Conservation (phyloP, 2,888 invertebrate genomes). For the Lasioglossum zephyrum region DNA sequence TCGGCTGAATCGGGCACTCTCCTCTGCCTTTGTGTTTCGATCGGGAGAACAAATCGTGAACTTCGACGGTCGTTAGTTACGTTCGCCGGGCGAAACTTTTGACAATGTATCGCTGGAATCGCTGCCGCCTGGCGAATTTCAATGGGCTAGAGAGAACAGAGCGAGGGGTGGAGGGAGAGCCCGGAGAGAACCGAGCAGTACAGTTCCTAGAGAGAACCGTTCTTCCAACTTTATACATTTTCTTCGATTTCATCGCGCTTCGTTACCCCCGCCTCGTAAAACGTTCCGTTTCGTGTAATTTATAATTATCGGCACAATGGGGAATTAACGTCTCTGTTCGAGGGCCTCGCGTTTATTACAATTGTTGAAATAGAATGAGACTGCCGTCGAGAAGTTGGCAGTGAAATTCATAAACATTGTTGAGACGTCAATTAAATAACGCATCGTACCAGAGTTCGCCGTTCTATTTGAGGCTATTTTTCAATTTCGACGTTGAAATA, state of each 20-base stretch:
- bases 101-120: conserved; percentile 55
- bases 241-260: conserved; percentile 40
- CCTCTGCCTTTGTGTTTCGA: conserved; percentile 51
- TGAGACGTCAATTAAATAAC: background rate
- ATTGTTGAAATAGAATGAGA: background rate
- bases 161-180: background rate
- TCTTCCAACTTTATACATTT: conserved; percentile 50
- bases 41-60: conserved; percentile 61
- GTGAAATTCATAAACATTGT: background rate
- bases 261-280: conserved; percentile 32
- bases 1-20: conserved; percentile 12
- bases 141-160: conserved; percentile 29
- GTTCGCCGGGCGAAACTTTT: conserved; percentile 55
- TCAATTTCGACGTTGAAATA: background rate
- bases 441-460: background rate
- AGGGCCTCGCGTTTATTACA: background rate
- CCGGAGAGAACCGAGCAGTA: background rate
- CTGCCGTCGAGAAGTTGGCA: background rate
- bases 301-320: conserved; percentile 27
- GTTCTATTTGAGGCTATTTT: background rate
- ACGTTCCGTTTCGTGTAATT: conserved; percentile 34
- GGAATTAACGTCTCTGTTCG: background rate
- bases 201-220: conserved; percentile 26
- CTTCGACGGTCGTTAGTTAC: conserved; percentile 69
- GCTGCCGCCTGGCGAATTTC: conserved; percentile 48